Base-by-base conservation (phyloP, 1,140 invertebrate genomes). In the Diploscapter pachys region DNA sequence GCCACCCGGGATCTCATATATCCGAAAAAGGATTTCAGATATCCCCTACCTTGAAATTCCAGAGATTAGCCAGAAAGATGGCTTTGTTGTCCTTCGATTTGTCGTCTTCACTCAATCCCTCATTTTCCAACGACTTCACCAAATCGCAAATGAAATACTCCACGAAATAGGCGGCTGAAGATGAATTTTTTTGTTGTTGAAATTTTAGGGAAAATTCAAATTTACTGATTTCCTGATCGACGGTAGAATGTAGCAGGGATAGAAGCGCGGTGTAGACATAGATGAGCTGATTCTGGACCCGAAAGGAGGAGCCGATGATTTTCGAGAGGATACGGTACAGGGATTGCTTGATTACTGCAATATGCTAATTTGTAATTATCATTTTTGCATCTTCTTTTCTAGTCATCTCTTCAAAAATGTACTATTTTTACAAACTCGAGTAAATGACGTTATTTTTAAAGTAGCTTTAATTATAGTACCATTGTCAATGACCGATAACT, bases 41-140 rank as follows among this genome's bases (percentile, higher is more conserved):
- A 5, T 63, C 49, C 3, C 69, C 85, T 87, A 93, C 92, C 88
- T 94, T 94, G 84, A 96, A 97, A 85, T 92, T 93, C 82, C 94
- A 96, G 31, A 97, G 86, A 86, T 93, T 90, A 3, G 90, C 89
- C 1, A 97, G 86, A 59, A 95, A 89, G 3, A 92, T 87, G 0
- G 93, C 85, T 1, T 93, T 81, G 88, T 96, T 97, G 81, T 96
- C 93, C n/a, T 94, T 83, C 68, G 90, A 87, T 86, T 97, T 97
- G 80, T 92, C 90, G 79, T 91, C 91, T 9, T 91, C 4, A 4
- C 1, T 31, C 48, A 53, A 51, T 11, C 59, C 82, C 0, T 82
- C 80, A 11, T 86, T 81, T 11, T 48, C 50, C 52, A 80, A 59
- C 55, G 55, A 50, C 50, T 78, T 63, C 4, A 79, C 62, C 13